Percentiles rank a stretch among this genome's conserved stretches.
Evolutionary conservation across 1,140 invertebrate species (phyloP).

Genomic region (Drosophila rufa): DNA sequence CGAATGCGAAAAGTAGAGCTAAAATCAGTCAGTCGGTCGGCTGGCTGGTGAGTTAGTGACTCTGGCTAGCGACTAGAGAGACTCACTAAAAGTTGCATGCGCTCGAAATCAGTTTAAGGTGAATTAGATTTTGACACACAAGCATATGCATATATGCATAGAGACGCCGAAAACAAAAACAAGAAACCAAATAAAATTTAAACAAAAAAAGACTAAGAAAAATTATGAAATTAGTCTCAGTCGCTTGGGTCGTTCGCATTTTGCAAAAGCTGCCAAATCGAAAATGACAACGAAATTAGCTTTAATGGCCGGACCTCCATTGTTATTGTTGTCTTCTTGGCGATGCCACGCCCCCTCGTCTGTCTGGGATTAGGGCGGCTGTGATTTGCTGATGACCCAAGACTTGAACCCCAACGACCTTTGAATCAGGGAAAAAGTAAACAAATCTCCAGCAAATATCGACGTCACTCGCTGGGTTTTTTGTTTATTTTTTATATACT

Average conservation of each 20-base stretch:
- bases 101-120: conserved; percentile 82
- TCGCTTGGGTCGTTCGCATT: conserved; percentile 41
- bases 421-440: conserved; percentile 2
- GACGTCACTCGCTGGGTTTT: no score
- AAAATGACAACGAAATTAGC: conserved; percentile 73
- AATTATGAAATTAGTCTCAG: conserved; percentile 74
- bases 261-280: conserved; percentile 70
- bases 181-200: not conserved
- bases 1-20: conserved; percentile 41
- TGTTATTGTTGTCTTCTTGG: conserved; percentile 3
- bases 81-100: conserved; percentile 76
- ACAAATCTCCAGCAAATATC: not conserved
- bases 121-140: conserved; percentile 81
- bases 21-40: conserved; percentile 41
- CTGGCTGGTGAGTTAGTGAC: not conserved
- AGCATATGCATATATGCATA: conserved; percentile 26
- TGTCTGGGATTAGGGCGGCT: not conserved
- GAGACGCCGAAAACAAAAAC: conserved; percentile 1
- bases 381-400: conserved; percentile 16
- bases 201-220: conserved; percentile 19
- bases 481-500: not conserved
- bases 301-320: conserved; percentile 51
- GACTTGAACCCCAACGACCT: not conserved
- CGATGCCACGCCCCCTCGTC: conserved; percentile 19
- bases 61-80: conserved; percentile 25